phyloP scores from a whole-genome alignment of 2,888 invertebrate genomes.

The Fabriciana adippe region DNA sequence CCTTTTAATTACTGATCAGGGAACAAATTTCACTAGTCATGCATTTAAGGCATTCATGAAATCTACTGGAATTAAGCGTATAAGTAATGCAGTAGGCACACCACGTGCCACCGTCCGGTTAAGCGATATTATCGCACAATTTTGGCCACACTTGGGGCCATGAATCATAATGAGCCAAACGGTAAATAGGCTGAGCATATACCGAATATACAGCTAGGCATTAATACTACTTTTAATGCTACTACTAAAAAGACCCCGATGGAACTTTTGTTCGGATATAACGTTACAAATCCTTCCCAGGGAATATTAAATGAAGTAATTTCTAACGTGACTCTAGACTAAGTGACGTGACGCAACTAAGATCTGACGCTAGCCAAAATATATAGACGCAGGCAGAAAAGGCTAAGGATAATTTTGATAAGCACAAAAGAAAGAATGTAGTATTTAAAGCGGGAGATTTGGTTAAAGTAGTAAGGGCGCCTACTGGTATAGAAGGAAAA shows the following conservation, averaged over 20 bases:
- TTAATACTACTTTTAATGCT: conserved; percentile 35
- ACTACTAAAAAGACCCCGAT: conserved; percentile 32
- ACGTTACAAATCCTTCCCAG: not conserved
- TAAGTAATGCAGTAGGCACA: conserved; percentile 43
- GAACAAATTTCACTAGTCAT: conserved; percentile 54
- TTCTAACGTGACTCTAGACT: too few relatives aligned
- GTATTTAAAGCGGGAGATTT: conserved; percentile 15
- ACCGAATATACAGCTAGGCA: conserved; percentile 34
- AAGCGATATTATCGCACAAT: conserved; percentile 31
- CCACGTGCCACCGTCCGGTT: conserved; percentile 47
- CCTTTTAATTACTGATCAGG: conserved; percentile 53
- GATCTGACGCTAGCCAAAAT: too few relatives aligned
- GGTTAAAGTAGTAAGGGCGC: too few relatives aligned
- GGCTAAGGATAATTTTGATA: too few relatives aligned
- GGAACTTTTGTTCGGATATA: conserved; percentile 49
- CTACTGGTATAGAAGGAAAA: too few relatives aligned
- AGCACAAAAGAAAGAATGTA: too few relatives aligned
- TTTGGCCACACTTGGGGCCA: conserved; percentile 20
- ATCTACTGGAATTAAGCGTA: conserved; percentile 42
- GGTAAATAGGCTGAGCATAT: conserved; percentile 31
- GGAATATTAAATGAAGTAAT: too few relatives aligned
- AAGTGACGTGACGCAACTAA: too few relatives aligned
- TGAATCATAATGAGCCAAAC: conserved; percentile 17
- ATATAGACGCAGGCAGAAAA: too few relatives aligned
- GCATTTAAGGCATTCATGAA: conserved; percentile 48